Evolutionary conservation across 2,797 vertebrate genomes (phyloP).

Genomic region (Halcyon smyrnensis): DNA sequence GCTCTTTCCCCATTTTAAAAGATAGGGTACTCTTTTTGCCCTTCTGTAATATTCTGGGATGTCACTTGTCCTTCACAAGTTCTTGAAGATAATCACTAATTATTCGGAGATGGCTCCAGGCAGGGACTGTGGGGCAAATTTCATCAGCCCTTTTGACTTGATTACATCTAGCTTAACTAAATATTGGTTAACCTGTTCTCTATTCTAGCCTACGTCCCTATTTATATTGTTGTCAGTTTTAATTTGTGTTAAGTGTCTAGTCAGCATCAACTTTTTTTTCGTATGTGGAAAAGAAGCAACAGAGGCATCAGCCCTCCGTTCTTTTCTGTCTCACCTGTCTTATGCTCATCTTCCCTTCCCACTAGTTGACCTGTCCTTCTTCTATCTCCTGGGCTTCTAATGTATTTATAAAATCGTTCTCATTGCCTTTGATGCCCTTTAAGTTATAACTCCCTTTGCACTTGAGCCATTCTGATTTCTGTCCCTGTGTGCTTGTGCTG

Average conservation of each 20-base stretch:
- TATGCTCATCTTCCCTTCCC: neutral
- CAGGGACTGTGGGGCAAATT: neutral
- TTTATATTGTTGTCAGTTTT: slow-evolving; percentile 35
- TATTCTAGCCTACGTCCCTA: neutral
- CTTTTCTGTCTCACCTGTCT: neutral
- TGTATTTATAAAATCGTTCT: slow-evolving; percentile 23
- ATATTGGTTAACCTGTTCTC: slow-evolving; percentile 22
- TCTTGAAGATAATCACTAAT: slow-evolving; percentile 18
- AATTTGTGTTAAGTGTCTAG: neutral
- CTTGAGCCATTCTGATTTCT: neutral
- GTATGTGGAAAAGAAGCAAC: neutral
- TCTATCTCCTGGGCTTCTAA: neutral
- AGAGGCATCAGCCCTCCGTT: neutral
- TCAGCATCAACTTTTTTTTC: neutral
- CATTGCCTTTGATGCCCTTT: slow-evolving; percentile 24
- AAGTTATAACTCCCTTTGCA: slow-evolving; percentile 5
- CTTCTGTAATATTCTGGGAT: neutral
- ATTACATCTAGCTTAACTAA: slow-evolving; percentile 40
- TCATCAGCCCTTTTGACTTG: slow-evolving; percentile 22
- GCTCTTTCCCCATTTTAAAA: neutral
- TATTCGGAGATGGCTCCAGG: slow-evolving; percentile 1
- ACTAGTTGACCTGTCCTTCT: neutral
- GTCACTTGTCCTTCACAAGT: neutral
- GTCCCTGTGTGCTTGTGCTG: neutral
- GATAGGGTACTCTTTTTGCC: neutral